Evolutionary conservation across 2,797 vertebrate genomes (phyloP), one percentile per base, ranked within the genome.

Genomic region (Melanotaenia pygmaea): DNA sequence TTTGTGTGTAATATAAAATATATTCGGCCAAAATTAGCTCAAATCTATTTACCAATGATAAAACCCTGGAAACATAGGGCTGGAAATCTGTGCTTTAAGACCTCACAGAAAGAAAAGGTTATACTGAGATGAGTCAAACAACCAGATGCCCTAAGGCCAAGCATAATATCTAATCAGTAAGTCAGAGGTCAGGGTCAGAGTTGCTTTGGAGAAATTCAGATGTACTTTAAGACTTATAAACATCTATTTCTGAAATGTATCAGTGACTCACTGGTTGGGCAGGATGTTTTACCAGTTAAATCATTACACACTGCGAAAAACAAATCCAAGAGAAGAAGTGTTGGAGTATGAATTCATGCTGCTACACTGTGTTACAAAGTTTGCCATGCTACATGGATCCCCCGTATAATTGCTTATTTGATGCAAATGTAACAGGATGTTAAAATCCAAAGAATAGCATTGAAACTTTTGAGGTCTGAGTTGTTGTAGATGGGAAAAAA

Each of bases 171-270:
- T 70, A 75, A 70, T 64, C 14, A 34, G 20, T 45, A 51, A 57
- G 68, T 32, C 64, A 60, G 62, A 63, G 70, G 74, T 73, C 59
- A 70, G 75, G 50, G 58, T 74, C 70, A 59, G 32, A 74, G 43
- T 57, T 30, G 54, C 54, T 12, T 28, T 35, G 58, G 65, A 61
- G 58, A 61, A 67, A 64, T 14, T 70, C 24, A 50, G 24, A 72
- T 30, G 38, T 63, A 10, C 38, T 82, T 71, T 51, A 43, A 70
- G 67, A 70, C n/a, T 4, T 70, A 83, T 86, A 77, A 81, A 80
- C 79, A 86, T 56, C 28, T 28, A 7, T 67, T 30, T 16, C 43
- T 61, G 32, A 87, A 81, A 70, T 68, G 54, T 56, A 69, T 56
- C 5, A 65, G 0, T 63, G 66, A 45, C 60, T 60, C 34, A 60